Conservation (phyloP, 2,888 invertebrate genomes). For the Agonopterix subpropinquella region DNA sequence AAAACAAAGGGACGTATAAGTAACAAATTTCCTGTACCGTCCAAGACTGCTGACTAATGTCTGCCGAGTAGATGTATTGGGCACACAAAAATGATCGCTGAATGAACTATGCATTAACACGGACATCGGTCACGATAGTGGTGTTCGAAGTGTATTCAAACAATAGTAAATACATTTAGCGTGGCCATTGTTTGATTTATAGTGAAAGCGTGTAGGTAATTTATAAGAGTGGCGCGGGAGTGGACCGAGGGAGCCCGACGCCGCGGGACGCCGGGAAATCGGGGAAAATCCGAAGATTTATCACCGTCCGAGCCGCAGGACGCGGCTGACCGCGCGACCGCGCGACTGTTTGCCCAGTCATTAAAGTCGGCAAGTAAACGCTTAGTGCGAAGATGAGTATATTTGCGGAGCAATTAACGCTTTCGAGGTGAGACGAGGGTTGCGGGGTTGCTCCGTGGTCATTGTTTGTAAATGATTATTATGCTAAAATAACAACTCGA, state of each 20-base stretch:
- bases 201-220: conserved; percentile 71
- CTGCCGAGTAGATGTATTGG: conserved; percentile 17
- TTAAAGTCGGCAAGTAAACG: conserved; percentile 70
- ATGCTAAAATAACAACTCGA: conserved; percentile 17
- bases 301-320: conserved; percentile 49
- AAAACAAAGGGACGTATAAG: conserved; percentile 39
- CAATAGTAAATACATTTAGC: conserved; percentile 73
- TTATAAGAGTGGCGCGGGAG: conserved; percentile 66
- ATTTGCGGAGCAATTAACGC: conserved; percentile 73
- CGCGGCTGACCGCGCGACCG: conserved; percentile 55
- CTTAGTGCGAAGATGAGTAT: conserved; percentile 71
- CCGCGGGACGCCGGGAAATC: conserved; percentile 56
- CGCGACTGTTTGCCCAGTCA: conserved; percentile 66
- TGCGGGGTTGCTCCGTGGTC: conserved; percentile 36
- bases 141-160: conserved; percentile 62
- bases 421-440: conserved; percentile 68
- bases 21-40: conserved; percentile 45
- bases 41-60: conserved; percentile 49
- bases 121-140: conserved; percentile 37
- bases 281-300: conserved; percentile 73
- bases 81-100: conserved; percentile 30
- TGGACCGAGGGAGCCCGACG: conserved; percentile 37
- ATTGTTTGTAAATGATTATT: conserved; percentile 52
- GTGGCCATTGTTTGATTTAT: conserved; percentile 69
- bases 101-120: conserved; percentile 42